A percentile compares a stretch with the other conserved stretches of the same genome.
phyloP scores from a whole-genome alignment of 2,888 invertebrate genomes.

The Pachymerium ferrugineum region DNA sequence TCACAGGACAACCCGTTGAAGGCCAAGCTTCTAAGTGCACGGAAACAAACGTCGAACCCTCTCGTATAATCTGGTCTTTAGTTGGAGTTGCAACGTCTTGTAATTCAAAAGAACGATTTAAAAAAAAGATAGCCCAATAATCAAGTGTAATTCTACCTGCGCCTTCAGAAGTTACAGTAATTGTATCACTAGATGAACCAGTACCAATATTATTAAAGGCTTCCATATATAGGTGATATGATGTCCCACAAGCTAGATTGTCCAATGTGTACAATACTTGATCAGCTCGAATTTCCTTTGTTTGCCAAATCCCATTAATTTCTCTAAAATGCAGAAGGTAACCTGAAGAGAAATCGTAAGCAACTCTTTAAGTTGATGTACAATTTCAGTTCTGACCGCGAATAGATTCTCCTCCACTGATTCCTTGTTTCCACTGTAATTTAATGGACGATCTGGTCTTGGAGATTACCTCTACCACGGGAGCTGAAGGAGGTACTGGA shows the following conservation, averaged over 20 bases:
- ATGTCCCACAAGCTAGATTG: slow-evolving; percentile 5
- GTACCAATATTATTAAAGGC: slow-evolving; percentile 17
- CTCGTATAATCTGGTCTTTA: not conserved
- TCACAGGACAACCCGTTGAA: not conserved
- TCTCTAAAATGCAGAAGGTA: not conserved
- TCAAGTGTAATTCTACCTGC: not conserved
- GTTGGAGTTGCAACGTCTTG: not conserved
- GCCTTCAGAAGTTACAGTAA: not conserved
- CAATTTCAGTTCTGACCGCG: not conserved
- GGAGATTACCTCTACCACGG: slow-evolving; percentile 38
- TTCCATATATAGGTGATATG: slow-evolving; percentile 25
- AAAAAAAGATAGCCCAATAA: no score
- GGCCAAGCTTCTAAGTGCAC: slow-evolving; percentile 29
- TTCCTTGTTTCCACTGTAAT: slow-evolving; percentile 37
- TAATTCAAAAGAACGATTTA: no score
- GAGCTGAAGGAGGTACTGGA: slow-evolving; percentile 40
- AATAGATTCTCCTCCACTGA: slow-evolving; percentile 32
- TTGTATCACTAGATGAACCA: not conserved
- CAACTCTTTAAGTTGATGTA: not conserved
- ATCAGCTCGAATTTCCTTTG: not conserved
- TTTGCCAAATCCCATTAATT: not conserved
- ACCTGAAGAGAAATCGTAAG: no score
- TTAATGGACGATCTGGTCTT: slow-evolving; percentile 38
- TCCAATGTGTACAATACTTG: slow-evolving; percentile 15
- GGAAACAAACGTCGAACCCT: slow-evolving; percentile 16